These are phyloP conservation scores for Excalfactoria chinensis DNA, from an alignment of 2,113 vertebrate genomes.

Conservation along the genomic window DNA sequence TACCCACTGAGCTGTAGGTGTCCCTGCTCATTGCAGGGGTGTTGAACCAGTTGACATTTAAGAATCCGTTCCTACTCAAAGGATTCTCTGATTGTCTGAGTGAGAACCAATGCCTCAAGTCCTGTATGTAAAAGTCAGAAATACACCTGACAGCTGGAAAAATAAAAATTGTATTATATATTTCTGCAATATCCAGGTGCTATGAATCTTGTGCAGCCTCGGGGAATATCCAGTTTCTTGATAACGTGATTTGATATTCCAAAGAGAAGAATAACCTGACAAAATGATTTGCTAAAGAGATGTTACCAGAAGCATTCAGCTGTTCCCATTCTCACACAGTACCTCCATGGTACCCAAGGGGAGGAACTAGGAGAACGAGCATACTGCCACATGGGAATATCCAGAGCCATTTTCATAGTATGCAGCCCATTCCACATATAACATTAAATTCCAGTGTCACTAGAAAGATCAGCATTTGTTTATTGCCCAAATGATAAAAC, in stretches of 20 bases:
- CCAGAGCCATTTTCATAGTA: not conserved
- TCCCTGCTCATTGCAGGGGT: no score
- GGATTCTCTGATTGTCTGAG: not conserved
- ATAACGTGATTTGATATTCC: slow-evolving; percentile 43
- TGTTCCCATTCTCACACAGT: not conserved
- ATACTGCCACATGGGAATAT: not conserved
- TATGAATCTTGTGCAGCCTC: slow-evolving; percentile 10
- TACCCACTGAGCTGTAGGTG: no score
- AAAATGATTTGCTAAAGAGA: slow-evolving; percentile 41
- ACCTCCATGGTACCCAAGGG: not conserved
- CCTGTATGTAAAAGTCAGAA: not conserved
- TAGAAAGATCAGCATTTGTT: not conserved
- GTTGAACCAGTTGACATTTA: no score
- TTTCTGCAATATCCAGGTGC: not conserved
- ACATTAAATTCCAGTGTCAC: not conserved
- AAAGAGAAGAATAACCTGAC: slow-evolving; percentile 54
- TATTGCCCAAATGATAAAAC: not conserved
- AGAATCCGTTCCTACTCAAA: no score
- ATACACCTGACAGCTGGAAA: slow-evolving; percentile 1
- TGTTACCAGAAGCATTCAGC: slow-evolving; percentile 11
- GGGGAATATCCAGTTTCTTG: not conserved
- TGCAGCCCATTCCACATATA: not conserved
- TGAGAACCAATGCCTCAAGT: not conserved
- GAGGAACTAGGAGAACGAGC: not conserved
- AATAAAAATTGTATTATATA: slow-evolving; percentile 3